phyloP scores from a whole-genome alignment of 2,888 invertebrate species.

The Gari tellinella region DNA sequence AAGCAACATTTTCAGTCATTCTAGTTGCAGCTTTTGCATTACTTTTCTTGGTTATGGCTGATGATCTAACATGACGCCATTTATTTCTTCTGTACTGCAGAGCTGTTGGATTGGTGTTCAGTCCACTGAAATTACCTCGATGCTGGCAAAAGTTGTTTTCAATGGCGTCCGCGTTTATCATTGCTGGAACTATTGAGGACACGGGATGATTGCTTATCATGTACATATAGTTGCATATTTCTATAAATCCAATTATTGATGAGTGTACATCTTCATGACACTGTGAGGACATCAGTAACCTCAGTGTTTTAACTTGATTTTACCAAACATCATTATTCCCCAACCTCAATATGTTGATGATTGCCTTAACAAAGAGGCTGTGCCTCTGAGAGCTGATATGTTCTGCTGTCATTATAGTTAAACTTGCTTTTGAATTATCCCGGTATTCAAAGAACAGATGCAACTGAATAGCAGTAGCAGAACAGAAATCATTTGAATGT shows the following conservation, averaged over 20 bases:
- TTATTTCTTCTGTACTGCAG: conserved; percentile 38
- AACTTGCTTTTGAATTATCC: too few species aligned
- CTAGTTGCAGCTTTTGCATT: background rate
- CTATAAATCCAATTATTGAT: conserved; percentile 2
- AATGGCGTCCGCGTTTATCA: conserved; percentile 15
- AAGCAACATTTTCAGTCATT: background rate
- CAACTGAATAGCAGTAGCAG: too few species aligned
- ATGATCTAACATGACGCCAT: conserved; percentile 15
- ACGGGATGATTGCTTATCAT: background rate
- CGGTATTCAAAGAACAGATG: too few species aligned
- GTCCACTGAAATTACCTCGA: conserved; percentile 6
- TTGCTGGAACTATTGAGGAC: conserved; percentile 5
- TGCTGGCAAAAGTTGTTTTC: conserved; percentile 24
- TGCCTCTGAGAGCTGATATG: too few species aligned
- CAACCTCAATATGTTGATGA: too few species aligned
- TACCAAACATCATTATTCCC: too few species aligned
- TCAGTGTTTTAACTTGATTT: background rate
- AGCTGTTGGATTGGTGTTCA: conserved; percentile 36
- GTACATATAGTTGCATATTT: background rate
- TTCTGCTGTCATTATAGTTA: too few species aligned
- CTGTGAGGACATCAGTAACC: background rate
- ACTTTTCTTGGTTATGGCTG: background rate
- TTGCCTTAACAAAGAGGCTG: too few species aligned
- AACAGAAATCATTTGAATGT: too few species aligned
- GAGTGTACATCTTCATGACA: conserved; percentile 10